These are phyloP conservation scores for Anguilla anguilla DNA, from an alignment of 2,797 vertebrate genomes.

Conservation along the genomic window DNA sequence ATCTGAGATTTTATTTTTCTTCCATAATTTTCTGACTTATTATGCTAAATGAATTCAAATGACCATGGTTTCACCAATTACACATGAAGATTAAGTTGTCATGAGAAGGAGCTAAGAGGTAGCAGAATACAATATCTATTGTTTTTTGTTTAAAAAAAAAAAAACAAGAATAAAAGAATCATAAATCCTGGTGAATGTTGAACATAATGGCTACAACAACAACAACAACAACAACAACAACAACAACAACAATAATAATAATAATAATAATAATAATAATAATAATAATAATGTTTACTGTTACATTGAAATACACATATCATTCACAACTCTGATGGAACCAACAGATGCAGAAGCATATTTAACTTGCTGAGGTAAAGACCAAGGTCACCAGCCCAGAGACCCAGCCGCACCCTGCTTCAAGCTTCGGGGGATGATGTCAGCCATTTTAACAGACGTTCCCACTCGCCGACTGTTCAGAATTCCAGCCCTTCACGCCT, in stretches of 20 bases:
- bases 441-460: background rate
- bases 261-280: background rate
- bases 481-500: too few species aligned
- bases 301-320: too few species aligned
- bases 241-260: too few species aligned
- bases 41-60: background rate
- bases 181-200: background rate
- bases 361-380: background rate
- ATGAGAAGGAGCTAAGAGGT: background rate
- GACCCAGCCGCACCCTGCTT: too few species aligned
- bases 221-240: too few species aligned
- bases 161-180: too few species aligned
- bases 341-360: too few species aligned
- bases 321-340: too few species aligned
- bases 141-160: background rate
- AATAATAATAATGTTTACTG: background rate
- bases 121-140: background rate
- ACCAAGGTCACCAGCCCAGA: background rate
- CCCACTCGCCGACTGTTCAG: background rate
- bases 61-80: background rate
- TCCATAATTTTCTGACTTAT: background rate
- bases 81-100: background rate
- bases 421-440: background rate
- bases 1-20: background rate
- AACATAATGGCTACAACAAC: background rate